Evolutionary conservation across 1,140 invertebrate species (phyloP), one percentile per base, ranked within the genome.

Genomic region (Probaryconus sp.): DNA sequence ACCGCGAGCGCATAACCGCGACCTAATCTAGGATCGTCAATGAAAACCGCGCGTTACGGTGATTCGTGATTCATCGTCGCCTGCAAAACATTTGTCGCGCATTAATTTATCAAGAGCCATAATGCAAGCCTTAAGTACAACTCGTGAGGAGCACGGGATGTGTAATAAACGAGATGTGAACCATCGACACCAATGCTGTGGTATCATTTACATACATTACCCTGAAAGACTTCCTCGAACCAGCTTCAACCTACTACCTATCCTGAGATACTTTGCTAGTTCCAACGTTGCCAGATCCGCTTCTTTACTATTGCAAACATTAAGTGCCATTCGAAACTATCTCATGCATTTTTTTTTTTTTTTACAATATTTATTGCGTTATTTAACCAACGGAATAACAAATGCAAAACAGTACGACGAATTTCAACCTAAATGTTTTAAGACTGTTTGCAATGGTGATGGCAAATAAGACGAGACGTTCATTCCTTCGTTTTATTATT

Each of bases 121-220:
- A 73, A 65, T 63, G 51, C 51, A 42, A 38, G 43, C 43, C 61
- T 72, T 60, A 67, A 73, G 61, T 55, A 48, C 69, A 61, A 48
- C 69, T 65, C 61, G 61, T 65, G 69, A 65, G 55, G 30, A 51
- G 61, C 69, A 55, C 47, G 61, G 60, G 60, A 73, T 73, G 58
- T 65, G 69, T 73, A 61, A 73, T 73, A 73, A 73, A 73, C 61
- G 70, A 73, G 70, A 73, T 73, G 70, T 73, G 70, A 73, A 67
- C 55, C 63, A 73, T 73, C 70, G 61, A 73, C 70, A 73, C 70
- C 70, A 63, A 61, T 67, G 70, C 42, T 67, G 55, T 43, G 61
- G 53, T 73, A 73, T 73, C 61, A 73, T 73, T 73, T 65, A 73
- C 69, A 65, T 65, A 64, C 68, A 71, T 71, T 64, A 64, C 68